Evolutionary conservation across 2,797 vertebrate genomes (phyloP).

Genomic region (Malurus splendens): DNA sequence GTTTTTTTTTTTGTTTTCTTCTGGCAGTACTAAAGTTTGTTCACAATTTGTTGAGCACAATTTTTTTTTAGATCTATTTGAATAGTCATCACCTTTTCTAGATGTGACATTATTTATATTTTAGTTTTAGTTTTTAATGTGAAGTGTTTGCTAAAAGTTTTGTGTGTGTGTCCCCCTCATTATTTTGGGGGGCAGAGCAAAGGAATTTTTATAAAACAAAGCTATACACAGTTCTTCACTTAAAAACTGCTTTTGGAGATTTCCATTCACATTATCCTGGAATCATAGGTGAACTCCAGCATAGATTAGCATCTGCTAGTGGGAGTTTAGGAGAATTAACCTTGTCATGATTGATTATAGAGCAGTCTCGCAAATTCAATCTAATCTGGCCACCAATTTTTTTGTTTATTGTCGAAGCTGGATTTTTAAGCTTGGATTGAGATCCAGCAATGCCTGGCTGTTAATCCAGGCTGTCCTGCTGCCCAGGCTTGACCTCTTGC

Average conservation of each 20-base stretch:
- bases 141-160: background rate
- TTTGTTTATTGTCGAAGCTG: background rate
- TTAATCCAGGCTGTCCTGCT: slow-evolving; percentile 18
- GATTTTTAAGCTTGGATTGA: background rate
- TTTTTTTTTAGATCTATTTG: background rate
- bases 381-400: background rate
- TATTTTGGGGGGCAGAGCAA: background rate
- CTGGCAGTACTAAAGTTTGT: background rate
- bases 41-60: background rate
- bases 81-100: background rate
- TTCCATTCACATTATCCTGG: background rate
- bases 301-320: slow-evolving; percentile 6
- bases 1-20: fast-evolving
- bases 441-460: background rate
- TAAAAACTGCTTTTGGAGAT: background rate
- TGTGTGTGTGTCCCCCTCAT: background rate
- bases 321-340: slow-evolving; percentile 21
- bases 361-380: background rate
- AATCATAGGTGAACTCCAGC: background rate
- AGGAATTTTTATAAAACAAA: background rate
- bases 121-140: background rate
- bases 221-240: background rate
- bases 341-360: background rate
- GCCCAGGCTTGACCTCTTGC: slow-evolving; percentile 15
- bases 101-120: background rate